Evolutionary conservation across 2,797 vertebrate species (phyloP).

Genomic region (Parambassis ranga): DNA sequence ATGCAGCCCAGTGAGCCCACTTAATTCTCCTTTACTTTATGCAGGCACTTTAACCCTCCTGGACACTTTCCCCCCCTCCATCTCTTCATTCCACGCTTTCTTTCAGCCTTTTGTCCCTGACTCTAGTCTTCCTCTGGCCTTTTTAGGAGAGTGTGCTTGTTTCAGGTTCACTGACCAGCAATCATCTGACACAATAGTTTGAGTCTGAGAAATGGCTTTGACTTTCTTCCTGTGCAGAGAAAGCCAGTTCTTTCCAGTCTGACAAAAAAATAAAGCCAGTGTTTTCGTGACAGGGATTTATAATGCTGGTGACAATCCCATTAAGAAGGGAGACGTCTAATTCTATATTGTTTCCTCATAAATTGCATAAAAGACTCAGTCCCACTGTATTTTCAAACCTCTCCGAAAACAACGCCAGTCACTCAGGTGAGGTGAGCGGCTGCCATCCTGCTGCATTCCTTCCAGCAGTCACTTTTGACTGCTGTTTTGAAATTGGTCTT

Average conservation of each 20-base stretch:
- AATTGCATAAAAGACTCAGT: too few species aligned
- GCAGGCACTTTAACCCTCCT: slow-evolving; percentile 44
- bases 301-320: neutral
- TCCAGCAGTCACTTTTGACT: slow-evolving; percentile 32
- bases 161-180: slow-evolving; percentile 72
- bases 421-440: slow-evolving; percentile 39
- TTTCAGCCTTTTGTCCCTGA: slow-evolving; percentile 56
- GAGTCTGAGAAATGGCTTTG: slow-evolving; percentile 32
- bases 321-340: too few species aligned
- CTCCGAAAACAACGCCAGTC: slow-evolving; percentile 32
- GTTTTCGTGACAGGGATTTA: neutral
- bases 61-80: slow-evolving; percentile 5
- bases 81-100: slow-evolving; percentile 44
- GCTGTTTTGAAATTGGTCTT: slow-evolving; percentile 47
- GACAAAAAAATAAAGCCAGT: neutral
- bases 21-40: neutral
- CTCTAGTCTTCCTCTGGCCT: slow-evolving; percentile 49
- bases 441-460: slow-evolving; percentile 9
- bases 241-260: neutral
- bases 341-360: too few species aligned
- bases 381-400: slow-evolving; percentile 10
- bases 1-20: neutral
- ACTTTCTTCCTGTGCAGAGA: slow-evolving; percentile 20
- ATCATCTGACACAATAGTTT: slow-evolving; percentile 40
- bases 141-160: slow-evolving; percentile 45